These are phyloP conservation scores for Monochamus alternatus DNA, from an alignment of 2,888 invertebrate genomes.

Conservation along the genomic window DNA sequence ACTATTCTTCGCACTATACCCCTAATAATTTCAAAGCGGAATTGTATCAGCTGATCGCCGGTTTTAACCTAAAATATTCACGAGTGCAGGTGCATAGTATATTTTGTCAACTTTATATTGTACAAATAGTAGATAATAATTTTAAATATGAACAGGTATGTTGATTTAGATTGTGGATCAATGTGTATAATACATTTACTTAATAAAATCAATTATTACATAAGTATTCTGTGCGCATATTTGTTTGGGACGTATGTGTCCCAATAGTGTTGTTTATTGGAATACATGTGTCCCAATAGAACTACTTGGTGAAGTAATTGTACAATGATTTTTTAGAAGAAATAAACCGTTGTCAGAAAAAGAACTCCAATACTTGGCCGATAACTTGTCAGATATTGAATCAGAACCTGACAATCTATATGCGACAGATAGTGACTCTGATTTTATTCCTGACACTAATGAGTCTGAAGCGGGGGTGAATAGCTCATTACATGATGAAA, in stretches of 20 bases:
- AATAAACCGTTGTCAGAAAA: conserved; percentile 14
- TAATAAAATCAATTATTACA: too few relatives aligned
- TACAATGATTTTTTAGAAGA: conserved; percentile 1
- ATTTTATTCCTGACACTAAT: conserved; percentile 5
- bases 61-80: conserved; percentile 1
- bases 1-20: too few relatives aligned
- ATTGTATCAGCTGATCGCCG: conserved; percentile 6
- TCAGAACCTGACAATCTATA: conserved; percentile 11
- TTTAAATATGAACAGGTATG: background rate
- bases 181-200: too few relatives aligned
- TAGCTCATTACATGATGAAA: background rate
- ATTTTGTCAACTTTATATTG: background rate
- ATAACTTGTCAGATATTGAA: conserved; percentile 6
- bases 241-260: conserved; percentile 11
- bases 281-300: background rate
- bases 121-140: background rate
- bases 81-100: background rate
- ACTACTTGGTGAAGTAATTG: background rate
- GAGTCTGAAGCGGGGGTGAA: background rate
- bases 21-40: background rate
- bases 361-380: conserved; percentile 11
- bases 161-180: too few relatives aligned
- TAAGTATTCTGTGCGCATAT: background rate
- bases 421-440: conserved; percentile 9
- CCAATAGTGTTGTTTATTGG: conserved; percentile 6